These are phyloP conservation scores for Drosophila biarmipes DNA, from an alignment of 1,140 invertebrate species.

Conservation along the genomic window DNA sequence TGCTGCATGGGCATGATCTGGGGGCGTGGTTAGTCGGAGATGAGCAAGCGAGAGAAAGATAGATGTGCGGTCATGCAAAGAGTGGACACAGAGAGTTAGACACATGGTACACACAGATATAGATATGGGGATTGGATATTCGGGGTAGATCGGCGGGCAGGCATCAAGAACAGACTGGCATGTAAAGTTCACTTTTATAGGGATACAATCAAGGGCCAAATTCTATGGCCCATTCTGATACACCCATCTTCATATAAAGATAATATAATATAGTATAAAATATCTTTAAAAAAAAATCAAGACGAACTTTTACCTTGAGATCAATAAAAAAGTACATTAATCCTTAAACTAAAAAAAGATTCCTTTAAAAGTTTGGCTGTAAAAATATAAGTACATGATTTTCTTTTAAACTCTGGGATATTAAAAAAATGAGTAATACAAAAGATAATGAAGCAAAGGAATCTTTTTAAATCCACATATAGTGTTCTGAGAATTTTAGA, in stretches of 20 bases:
- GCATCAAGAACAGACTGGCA: conserved; percentile 9
- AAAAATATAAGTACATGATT: too few relatives aligned
- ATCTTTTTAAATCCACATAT: too few relatives aligned
- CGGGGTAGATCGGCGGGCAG: background rate
- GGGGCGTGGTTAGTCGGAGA: conserved; percentile 43
- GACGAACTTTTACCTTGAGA: background rate
- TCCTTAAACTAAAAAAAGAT: background rate
- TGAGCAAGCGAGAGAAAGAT: conserved; percentile 36
- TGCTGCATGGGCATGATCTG: conserved; percentile 84
- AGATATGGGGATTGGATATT: conserved; percentile 16
- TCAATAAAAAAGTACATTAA: background rate
- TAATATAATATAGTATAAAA: too few relatives aligned
- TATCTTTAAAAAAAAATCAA: too few relatives aligned
- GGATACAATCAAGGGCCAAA: background rate
- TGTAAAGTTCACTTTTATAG: background rate
- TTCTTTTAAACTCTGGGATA: too few relatives aligned
- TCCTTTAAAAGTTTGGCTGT: too few relatives aligned
- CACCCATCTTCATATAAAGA: too few relatives aligned
- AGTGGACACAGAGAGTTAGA: conserved; percentile 52
- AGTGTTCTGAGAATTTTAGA: too few relatives aligned
- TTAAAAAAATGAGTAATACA: too few relatives aligned
- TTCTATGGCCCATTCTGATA: background rate
- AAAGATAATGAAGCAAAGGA: too few relatives aligned
- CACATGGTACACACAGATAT: conserved; percentile 51
- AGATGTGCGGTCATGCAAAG: conserved; percentile 65